These are phyloP conservation scores for Paralvinella palmiformis DNA, from an alignment of 1,140 invertebrate species.

Conservation along the genomic window DNA sequence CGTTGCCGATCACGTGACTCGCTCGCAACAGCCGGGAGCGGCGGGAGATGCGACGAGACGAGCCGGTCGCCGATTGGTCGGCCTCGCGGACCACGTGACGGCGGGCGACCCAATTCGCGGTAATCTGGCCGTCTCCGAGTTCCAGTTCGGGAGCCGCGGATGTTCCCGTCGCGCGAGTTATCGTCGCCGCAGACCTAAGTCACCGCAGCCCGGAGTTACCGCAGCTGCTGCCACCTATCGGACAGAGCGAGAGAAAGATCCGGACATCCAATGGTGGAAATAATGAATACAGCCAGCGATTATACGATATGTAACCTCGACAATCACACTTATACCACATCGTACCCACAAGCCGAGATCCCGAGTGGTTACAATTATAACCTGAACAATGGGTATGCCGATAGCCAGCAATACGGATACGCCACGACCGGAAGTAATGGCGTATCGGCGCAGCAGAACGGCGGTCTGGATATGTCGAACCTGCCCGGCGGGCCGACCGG, in stretches of 20 bases:
- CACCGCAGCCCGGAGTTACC: not conserved
- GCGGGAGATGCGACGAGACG: not conserved
- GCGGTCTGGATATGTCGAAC: not conserved
- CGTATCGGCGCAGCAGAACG: not conserved
- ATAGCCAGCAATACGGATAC: conserved; percentile 18
- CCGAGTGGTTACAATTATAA: not conserved
- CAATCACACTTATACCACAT: conserved; percentile 13
- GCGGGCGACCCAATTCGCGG: conserved; percentile 8
- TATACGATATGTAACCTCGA: conserved; percentile 23
- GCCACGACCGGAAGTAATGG: not conserved
- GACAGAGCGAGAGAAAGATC: not conserved
- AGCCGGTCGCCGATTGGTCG: conserved; percentile 16
- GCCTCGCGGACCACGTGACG: conserved; percentile 12
- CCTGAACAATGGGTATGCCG: not conserved
- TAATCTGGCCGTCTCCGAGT: not conserved
- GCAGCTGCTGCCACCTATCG: too few species aligned
- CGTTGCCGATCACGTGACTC: too few species aligned
- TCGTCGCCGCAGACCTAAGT: not conserved
- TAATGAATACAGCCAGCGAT: conserved; percentile 18
- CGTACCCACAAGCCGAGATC: not conserved
- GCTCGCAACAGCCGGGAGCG: too few species aligned
- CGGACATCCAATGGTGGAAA: too few species aligned
- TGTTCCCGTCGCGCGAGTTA: not conserved
- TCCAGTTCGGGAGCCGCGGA: not conserved
- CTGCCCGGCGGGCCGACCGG: not conserved